These are phyloP conservation scores for Hoplostethus atlanticus DNA, from an alignment of 2,797 vertebrate species.

Conservation along the genomic window DNA sequence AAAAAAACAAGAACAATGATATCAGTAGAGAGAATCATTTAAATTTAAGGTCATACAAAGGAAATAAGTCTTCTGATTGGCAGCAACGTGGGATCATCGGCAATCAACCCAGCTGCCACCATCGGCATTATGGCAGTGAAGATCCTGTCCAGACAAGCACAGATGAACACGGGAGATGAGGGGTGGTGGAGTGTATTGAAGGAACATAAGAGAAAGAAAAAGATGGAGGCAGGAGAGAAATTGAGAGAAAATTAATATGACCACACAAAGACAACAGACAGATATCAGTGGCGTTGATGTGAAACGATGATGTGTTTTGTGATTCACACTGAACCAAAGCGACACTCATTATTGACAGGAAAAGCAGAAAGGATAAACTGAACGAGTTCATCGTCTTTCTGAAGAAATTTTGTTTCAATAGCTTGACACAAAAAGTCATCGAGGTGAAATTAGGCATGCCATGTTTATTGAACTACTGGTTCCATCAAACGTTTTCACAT, in stretches of 20 bases:
- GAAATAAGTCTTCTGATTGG: conserved; percentile 93
- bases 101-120: conserved; percentile 94
- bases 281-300: background rate
- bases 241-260: background rate
- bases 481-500: background rate
- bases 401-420: background rate
- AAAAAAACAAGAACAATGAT: background rate
- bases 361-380: too few species aligned
- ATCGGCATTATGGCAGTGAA: conserved; percentile 98
- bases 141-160: conserved; percentile 88
- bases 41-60: conserved; percentile 84
- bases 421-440: background rate
- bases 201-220: conserved; percentile 57
- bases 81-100: conserved; percentile 93
- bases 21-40: conserved; percentile 16
- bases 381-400: too few species aligned
- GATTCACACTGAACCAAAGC: background rate
- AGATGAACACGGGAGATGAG: conserved; percentile 54
- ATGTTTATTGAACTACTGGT: background rate
- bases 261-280: conserved; percentile 6
- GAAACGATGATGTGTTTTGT: background rate
- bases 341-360: background rate
- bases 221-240: conserved; percentile 56
- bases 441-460: background rate
- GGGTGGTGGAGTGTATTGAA: background rate